phyloP scores from a whole-genome alignment of 2,797 vertebrate species.

The Erithacus rubecula region DNA sequence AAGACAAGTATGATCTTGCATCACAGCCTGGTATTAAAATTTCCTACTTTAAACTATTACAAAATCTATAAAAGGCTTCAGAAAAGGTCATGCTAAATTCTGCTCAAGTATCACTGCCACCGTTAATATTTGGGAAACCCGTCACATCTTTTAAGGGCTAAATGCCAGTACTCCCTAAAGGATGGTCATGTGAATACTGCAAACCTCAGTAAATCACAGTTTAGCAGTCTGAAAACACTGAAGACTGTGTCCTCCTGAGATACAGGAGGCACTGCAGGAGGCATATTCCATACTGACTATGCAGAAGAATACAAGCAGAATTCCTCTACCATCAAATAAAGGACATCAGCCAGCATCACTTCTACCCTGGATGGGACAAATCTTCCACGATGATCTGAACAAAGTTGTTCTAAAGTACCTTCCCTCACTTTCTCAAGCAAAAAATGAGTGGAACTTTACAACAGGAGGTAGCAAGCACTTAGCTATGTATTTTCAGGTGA shows the following conservation, averaged over 20 bases:
- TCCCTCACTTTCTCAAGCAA: background rate
- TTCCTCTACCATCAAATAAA: background rate
- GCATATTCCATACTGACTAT: background rate
- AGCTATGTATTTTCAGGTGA: background rate
- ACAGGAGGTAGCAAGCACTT: background rate
- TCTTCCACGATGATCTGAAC: background rate
- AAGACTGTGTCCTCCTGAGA: background rate
- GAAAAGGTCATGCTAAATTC: background rate
- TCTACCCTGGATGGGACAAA: background rate
- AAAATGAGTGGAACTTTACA: background rate
- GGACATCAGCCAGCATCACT: background rate
- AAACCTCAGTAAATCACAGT: background rate
- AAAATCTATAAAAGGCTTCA: background rate
- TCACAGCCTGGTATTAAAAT: background rate
- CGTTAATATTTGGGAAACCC: background rate
- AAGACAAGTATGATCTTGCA: background rate
- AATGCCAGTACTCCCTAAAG: background rate
- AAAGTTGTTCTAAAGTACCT: background rate
- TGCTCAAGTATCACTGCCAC: background rate
- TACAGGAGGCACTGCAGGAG: fast-evolving
- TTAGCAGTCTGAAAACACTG: background rate
- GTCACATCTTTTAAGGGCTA: background rate
- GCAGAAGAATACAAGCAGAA: background rate
- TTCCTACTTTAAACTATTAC: background rate
- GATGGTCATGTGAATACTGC: background rate